A percentile compares a stretch with the other conserved stretches of the same genome.
phyloP scores from a whole-genome alignment of 2,888 invertebrate species.

The Apocheima hispidaria region DNA sequence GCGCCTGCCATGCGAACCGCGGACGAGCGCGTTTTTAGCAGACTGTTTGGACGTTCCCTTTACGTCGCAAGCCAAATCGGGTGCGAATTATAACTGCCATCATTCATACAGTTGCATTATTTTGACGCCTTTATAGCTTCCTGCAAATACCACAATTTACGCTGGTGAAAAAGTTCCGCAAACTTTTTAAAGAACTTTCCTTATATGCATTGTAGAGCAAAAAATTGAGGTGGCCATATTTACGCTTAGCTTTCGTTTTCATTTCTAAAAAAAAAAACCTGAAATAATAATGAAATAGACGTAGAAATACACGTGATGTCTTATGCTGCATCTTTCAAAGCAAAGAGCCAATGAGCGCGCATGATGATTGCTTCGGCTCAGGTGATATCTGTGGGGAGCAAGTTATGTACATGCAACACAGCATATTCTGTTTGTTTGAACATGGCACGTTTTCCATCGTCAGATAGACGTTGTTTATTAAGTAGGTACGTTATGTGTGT shows the following conservation, averaged over 20 bases:
- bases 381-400: not conserved
- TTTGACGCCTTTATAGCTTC: not conserved
- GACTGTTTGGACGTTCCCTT: conserved; percentile 29
- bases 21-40: conserved; percentile 5
- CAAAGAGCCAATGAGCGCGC: too few species aligned
- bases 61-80: conserved; percentile 19
- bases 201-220: not conserved
- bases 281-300: too few species aligned
- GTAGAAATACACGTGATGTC: not conserved
- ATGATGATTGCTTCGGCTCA: too few species aligned
- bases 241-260: too few species aligned
- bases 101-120: conserved; percentile 17
- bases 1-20: conserved; percentile 14
- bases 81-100: conserved; percentile 19
- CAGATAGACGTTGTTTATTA: not conserved
- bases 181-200: not conserved
- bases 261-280: too few species aligned
- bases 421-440: not conserved
- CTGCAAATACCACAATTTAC: not conserved
- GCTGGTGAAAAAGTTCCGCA: not conserved
- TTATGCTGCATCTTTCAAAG: not conserved
- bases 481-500: not conserved
- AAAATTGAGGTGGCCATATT: not conserved
- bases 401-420: not conserved
- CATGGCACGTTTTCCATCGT: not conserved